These are phyloP conservation scores for Channa argus DNA, from an alignment of 2,113 vertebrate genomes.

Conservation along the genomic window DNA sequence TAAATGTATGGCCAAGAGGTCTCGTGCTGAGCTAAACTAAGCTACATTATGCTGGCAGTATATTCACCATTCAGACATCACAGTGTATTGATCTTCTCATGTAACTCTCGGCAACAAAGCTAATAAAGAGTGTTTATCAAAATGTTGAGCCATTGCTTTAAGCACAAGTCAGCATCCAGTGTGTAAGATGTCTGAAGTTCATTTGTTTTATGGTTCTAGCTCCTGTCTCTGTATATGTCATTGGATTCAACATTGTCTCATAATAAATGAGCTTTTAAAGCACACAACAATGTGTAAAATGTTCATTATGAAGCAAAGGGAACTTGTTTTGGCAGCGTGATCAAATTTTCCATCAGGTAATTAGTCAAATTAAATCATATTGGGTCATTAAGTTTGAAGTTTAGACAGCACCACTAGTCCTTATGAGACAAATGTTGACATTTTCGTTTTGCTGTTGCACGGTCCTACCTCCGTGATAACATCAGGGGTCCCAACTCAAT, in stretches of 20 bases:
- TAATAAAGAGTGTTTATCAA: not conserved
- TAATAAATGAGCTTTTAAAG: not conserved
- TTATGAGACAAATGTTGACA: slow-evolving; percentile 64
- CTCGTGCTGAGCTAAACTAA: not conserved
- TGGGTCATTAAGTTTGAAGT: slow-evolving; percentile 44
- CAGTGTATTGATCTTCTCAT: not conserved
- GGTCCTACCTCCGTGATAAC: slow-evolving; percentile 47
- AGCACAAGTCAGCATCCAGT: not conserved
- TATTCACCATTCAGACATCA: not conserved
- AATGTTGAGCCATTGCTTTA: not conserved
- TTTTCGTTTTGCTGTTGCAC: slow-evolving; percentile 45
- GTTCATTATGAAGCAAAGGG: slow-evolving; percentile 13
- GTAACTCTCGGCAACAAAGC: not conserved
- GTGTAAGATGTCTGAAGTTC: no score
- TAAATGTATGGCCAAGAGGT: not conserved
- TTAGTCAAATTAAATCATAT: slow-evolving; percentile 46
- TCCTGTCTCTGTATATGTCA: slow-evolving; percentile 22
- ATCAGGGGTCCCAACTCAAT: slow-evolving; percentile 46
- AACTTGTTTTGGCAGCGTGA: not conserved
- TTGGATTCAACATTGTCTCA: not conserved
- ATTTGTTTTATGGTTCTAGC: not conserved
- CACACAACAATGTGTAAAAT: not conserved
- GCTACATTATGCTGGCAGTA: not conserved
- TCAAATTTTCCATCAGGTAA: slow-evolving; percentile 33
- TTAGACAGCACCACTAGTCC: slow-evolving; percentile 9